Base-by-base conservation (phyloP, 2,113 vertebrate genomes). In the Astur gentilis region DNA sequence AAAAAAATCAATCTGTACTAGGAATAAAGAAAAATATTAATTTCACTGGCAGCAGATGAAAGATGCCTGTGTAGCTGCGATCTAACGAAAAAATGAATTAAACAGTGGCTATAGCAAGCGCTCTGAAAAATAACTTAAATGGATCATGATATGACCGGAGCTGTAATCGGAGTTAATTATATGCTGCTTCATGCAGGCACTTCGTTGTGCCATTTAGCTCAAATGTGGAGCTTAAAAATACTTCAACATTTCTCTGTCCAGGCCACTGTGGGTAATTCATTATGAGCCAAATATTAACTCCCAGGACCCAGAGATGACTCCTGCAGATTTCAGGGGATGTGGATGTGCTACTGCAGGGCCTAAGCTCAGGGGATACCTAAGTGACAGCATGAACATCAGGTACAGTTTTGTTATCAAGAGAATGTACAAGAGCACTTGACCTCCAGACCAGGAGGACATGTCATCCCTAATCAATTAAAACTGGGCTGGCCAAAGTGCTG, bases 71-170 rank as follows among this genome's bases (percentile, higher is more conserved):
- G 79, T 95, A 97, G 96, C 90, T 98, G 91, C 13, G 84, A 98
- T 97, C 97, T 98, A 98, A 97, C 54, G 36, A 96, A 96, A 97
- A 97, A 96, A 97, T 97, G 97, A 98, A 98, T 98, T 98, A 98
- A 98, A 95, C 87, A 98, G 95, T 70, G 97, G 96, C 97, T 97
- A 95, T 73, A 98, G 97, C 2, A 11, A 98, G 92, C 7, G 34
- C 93, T 96, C 86, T 95, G 96, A 97, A 98, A 98, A 97, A 95
- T 95, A 97, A 97, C 93, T 97, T 95, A 97, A 97, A 97, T 97
- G 92, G 95, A 97, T 97, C 92, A 89, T 73, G 96, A 91, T 97
- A 92, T 83, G 93, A 98, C 96, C 27, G 0, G 62, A 79, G 97
- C 84, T 94, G 95, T 96, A 97, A 96, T 97, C 57, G 83, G 95